A percentile compares a stretch with the other conserved stretches of the same genome.
Conservation (phyloP, 2,113 vertebrate genomes). For the Otus sunia region DNA sequence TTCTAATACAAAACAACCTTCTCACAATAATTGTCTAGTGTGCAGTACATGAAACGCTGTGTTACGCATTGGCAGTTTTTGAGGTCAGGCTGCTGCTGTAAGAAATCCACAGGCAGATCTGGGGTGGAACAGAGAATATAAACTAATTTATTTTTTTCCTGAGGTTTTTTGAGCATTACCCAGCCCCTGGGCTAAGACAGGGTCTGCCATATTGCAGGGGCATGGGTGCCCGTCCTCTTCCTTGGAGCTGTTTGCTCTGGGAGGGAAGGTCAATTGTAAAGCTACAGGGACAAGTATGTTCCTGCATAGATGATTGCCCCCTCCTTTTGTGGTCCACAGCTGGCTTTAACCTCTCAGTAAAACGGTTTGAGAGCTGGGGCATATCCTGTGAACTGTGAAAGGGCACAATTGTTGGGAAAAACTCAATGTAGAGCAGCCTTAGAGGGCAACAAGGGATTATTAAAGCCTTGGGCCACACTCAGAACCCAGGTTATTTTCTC, state of each 20-base stretch:
- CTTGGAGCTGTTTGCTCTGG: not conserved
- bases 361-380: not conserved
- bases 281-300: not conserved
- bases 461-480: not conserved
- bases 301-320: not conserved
- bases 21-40: not conserved
- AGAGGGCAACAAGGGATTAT: not conserved
- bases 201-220: not conserved
- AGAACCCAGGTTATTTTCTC: not conserved
- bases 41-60: not conserved
- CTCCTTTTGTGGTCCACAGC: not conserved
- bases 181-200: not conserved
- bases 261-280: not conserved
- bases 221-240: accelerated
- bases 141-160: not conserved
- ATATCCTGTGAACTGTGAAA: not conserved
- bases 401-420: not conserved
- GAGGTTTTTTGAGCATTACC: not conserved
- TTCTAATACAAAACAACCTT: not conserved
- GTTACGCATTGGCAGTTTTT: slow-evolving; percentile 5
- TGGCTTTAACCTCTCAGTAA: not conserved
- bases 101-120: not conserved
- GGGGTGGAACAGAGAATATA: not conserved
- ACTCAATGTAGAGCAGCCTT: not conserved
- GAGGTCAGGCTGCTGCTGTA: not conserved